These are phyloP conservation scores for Drosophila mayaguana DNA, from an alignment of 2,888 invertebrate species.

Conservation along the genomic window DNA sequence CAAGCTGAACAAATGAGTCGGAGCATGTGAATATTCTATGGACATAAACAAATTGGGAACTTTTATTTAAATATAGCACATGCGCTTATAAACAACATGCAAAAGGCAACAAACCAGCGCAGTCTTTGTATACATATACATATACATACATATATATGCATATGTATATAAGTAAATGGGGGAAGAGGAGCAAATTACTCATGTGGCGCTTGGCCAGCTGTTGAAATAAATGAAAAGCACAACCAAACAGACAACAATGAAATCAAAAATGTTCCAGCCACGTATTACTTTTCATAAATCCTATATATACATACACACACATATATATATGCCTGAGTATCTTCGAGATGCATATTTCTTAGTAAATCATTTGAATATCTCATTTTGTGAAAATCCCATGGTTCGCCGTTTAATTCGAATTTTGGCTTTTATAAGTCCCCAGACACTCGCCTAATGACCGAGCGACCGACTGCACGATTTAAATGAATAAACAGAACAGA, in stretches of 20 bases:
- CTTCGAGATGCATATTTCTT: slow-evolving; percentile 35
- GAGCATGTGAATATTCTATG: slow-evolving; percentile 16
- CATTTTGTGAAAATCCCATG: slow-evolving; percentile 34
- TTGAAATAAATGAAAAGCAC: slow-evolving; percentile 35
- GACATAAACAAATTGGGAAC: slow-evolving; percentile 53
- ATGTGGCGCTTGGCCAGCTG: slow-evolving; percentile 68
- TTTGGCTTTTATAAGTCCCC: slow-evolving; percentile 53
- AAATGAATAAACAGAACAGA: slow-evolving; percentile 20
- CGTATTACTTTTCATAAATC: slow-evolving; percentile 26
- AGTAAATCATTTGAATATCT: slow-evolving; percentile 24
- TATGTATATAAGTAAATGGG: neutral
- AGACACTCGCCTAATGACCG: slow-evolving; percentile 53
- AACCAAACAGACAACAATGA: slow-evolving; percentile 42
- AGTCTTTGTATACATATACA: slow-evolving; percentile 18
- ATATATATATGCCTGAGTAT: slow-evolving; percentile 11
- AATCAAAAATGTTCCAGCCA: slow-evolving; percentile 23
- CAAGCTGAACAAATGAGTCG: slow-evolving; percentile 19
- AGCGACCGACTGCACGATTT: slow-evolving; percentile 30
- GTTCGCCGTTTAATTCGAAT: slow-evolving; percentile 10
- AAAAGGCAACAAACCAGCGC: slow-evolving; percentile 45
- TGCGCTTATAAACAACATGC: slow-evolving; percentile 72
- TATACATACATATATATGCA: no score
- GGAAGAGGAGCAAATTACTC: slow-evolving; percentile 39
- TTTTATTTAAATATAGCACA: slow-evolving; percentile 75
- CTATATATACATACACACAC: neutral